These are phyloP conservation scores for Clarias fuscus DNA, from an alignment of 2,797 vertebrate genomes.

Conservation along the genomic window DNA sequence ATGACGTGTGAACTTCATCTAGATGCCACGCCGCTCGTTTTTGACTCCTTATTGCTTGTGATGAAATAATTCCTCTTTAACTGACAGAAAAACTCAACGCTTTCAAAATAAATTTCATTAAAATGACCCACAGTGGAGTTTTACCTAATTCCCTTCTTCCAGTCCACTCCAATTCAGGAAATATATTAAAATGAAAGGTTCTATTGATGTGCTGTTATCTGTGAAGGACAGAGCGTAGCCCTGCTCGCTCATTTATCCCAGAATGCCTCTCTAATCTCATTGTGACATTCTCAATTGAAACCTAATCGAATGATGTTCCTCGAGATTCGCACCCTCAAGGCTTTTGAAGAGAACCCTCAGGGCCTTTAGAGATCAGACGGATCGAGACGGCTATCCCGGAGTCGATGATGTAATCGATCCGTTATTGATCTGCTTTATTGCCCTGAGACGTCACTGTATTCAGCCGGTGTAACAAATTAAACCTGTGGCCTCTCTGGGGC, in stretches of 20 bases:
- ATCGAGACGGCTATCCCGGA: background rate
- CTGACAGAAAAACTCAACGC: background rate
- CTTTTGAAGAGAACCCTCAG: background rate
- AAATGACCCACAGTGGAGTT: background rate
- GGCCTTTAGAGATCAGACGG: background rate
- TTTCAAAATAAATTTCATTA: background rate
- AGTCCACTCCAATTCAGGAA: background rate
- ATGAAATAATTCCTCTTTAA: background rate
- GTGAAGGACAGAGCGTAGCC: background rate
- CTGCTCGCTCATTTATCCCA: background rate
- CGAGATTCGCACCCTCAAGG: background rate
- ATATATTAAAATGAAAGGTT: background rate
- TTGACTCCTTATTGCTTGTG: background rate
- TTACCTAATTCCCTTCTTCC: background rate
- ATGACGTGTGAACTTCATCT: background rate
- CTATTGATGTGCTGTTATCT: background rate
- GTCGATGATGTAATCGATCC: constrained; percentile 10
- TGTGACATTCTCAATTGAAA: background rate
- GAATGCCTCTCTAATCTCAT: constrained; percentile 9
- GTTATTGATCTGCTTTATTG: constrained; percentile 19
- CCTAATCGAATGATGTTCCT: constrained; percentile 7
- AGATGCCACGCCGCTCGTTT: background rate
- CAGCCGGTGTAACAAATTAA: constrained; percentile 20
- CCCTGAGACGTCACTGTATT: background rate
- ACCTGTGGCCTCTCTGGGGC: background rate